A percentile compares a stretch with the other conserved stretches of the same genome.
These are phyloP conservation scores for Steinernema carpocapsae DNA, from an alignment of 2,888 invertebrate genomes.

Conservation along the genomic window DNA sequence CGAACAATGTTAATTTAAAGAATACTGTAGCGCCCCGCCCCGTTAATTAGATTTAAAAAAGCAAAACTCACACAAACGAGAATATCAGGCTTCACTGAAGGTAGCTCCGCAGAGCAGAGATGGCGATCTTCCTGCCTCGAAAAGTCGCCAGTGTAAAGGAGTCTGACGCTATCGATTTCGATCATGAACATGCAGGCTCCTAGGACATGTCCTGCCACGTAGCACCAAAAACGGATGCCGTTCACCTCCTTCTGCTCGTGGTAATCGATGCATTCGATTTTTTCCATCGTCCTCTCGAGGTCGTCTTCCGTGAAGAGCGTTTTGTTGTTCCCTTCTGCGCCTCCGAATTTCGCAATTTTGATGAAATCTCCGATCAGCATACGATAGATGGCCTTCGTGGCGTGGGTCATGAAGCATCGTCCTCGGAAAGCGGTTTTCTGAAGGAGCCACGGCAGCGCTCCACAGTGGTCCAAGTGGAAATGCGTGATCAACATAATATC, in stretches of 20 bases:
- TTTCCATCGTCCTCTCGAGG: slow-evolving; percentile 95
- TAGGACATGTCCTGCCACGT: slow-evolving; percentile 96
- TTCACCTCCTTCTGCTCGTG: slow-evolving; percentile 94
- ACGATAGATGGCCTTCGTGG: slow-evolving; percentile 97
- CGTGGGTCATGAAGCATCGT: slow-evolving; percentile 98
- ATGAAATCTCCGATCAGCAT: slow-evolving; percentile 98
- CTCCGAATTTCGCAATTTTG: slow-evolving; percentile 76
- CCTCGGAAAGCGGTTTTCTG: slow-evolving; percentile 88
- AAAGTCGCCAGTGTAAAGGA: slow-evolving; percentile 86
- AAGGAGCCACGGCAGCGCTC: slow-evolving; percentile 95
- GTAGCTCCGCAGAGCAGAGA: slow-evolving; percentile 98
- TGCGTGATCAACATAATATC: slow-evolving; percentile 80
- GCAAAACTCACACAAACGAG: slow-evolving; percentile 80
- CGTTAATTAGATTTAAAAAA: too few relatives aligned
- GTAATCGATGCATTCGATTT: slow-evolving; percentile 82
- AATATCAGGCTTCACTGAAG: slow-evolving; percentile 92
- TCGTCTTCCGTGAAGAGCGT: slow-evolving; percentile 97
- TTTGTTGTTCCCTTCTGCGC: slow-evolving; percentile 38
- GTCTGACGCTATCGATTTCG: slow-evolving; percentile 95
- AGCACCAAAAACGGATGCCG: slow-evolving; percentile 94
- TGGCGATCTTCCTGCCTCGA: slow-evolving; percentile 97
- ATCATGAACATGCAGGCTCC: slow-evolving; percentile 99
- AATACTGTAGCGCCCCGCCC: too few relatives aligned
- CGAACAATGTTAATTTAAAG: too few relatives aligned
- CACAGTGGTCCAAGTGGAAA: slow-evolving; percentile 97